Base-by-base conservation (phyloP, 1,140 invertebrate genomes). In the Centruroides vittatus region DNA sequence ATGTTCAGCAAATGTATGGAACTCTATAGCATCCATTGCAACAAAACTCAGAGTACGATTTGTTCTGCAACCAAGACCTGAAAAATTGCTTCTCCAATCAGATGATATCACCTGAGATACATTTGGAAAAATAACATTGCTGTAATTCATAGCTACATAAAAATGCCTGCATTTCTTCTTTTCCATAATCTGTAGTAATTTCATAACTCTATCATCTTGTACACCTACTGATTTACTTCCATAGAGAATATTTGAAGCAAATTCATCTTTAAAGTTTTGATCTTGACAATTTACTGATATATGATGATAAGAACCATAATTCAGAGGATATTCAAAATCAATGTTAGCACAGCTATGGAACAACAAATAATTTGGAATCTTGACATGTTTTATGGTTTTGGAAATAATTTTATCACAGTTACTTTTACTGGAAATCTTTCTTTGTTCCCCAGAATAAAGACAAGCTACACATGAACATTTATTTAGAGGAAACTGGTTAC, bases 21-120 rank as follows among this genome's bases (percentile, higher is more conserved):
- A 86, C 41, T 78, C 68, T 5, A 83, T 68, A 67, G 82, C 83
- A 68, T 89, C 86, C 55, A 89, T 78, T 1, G 83, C 84, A 47
- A 86, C 69, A 61, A 89, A 80, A 51, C 78, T 76, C 35, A 91
- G 64, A 13, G 81, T 84, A 65, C 75, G 75, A 70, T 90, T 90
- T 2, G 74, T 78, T 55, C 70, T 72, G 69, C 84, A 86, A 3
- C 75, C 73, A 7, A 77, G 69, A 3, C 79, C 77, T 35, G 68
- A 66, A 61, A 73, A 72, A 58, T 69, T 70, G 35, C 47, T 57
- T 11, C 56, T 41, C 65, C 62, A 65, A n/a, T 57, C 10, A 12
- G 51, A 51, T 13, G 58, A 35, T 13, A 13, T 61, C 12, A 13
- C 13, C 56, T 62, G 55, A 12, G 50, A 23, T 36, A 49, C 49